phyloP scores from a whole-genome alignment of 2,113 vertebrate species.

The Xiphophorus hellerii region DNA sequence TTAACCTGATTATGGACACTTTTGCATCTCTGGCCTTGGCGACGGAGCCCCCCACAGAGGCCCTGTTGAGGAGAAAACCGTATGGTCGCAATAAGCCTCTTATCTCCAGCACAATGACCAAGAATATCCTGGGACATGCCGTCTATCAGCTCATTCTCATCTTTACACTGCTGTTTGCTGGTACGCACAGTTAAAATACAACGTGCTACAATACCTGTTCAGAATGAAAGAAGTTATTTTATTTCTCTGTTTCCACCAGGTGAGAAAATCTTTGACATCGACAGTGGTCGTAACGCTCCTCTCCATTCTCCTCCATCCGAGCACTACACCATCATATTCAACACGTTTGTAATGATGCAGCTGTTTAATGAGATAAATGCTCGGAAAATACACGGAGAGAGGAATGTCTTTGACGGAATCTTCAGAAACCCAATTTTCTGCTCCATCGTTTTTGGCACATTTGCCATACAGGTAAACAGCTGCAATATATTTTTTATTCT shows the following conservation, averaged over 20 bases:
- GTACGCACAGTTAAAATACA: slow-evolving; percentile 62
- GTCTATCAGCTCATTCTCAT: slow-evolving; percentile 95
- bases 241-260: slow-evolving; percentile 73
- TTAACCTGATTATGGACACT: slow-evolving; percentile 97
- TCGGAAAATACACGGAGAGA: slow-evolving; percentile 97
- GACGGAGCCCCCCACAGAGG: slow-evolving; percentile 92
- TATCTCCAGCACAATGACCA: slow-evolving; percentile 97
- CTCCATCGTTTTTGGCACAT: slow-evolving; percentile 94
- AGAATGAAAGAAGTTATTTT: background rate
- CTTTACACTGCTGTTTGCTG: slow-evolving; percentile 92
- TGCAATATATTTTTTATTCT: background rate
- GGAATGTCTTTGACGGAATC: slow-evolving; percentile 97
- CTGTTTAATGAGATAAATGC: slow-evolving; percentile 99
- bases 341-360: slow-evolving; percentile 99
- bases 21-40: slow-evolving; percentile 95
- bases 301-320: slow-evolving; percentile 96
- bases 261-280: slow-evolving; percentile 95
- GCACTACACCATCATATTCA: slow-evolving; percentile 99
- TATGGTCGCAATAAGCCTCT: slow-evolving; percentile 96
- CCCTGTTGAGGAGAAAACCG: slow-evolving; percentile 88
- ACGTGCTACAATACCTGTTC: background rate
- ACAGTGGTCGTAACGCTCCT: slow-evolving; percentile 93
- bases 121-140: slow-evolving; percentile 95
- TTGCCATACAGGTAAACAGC: slow-evolving; percentile 88
- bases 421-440: slow-evolving; percentile 98